Evolutionary conservation across 2,113 vertebrate species (phyloP), one percentile per base, ranked within the genome.

Genomic region (Oriolus oriolus): DNA sequence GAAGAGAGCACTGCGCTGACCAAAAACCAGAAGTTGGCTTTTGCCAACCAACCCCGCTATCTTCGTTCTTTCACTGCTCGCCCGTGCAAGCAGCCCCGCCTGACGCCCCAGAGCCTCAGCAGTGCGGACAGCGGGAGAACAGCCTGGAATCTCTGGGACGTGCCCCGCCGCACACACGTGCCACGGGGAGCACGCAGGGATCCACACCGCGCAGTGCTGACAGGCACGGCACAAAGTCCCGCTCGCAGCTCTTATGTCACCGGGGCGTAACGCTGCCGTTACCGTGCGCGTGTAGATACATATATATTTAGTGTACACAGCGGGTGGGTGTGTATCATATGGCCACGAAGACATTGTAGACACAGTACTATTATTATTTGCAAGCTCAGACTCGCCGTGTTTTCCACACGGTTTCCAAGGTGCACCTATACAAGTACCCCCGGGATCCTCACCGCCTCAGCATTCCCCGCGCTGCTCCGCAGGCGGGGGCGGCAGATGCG

Each of bases 211-310:
- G 57, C 57, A 7, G 21, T 1, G 83, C 84, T 10, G 45, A 26
- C n/a, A 37, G 66, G 12, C 61, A 4, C 0, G 4, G 28, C 31
- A 19, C 57, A 8, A 21, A 47, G 79, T 44, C 66, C 53, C 7
- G 52, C 35, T 3, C 5, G 14, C 37, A 57, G 45, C 30, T 16
- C 26, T 17, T 1, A 0, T 1, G 35, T 7, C n/a, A n/a, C 20
- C 3, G 27, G 18, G 44, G 5, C 12, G 30, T 5, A 13, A 24
- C 0, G 5, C 33, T 2, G 31, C 41, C 26, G 23, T 5, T 4
- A 11, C 6, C 22, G 0, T 1, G 6, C 1, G 8, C 2, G 3
- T 5, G 9, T 10, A 3, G 2, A 3, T 2, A 26, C 8, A 19
- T 1, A 47, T 10, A 26, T 17, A 44, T 15, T 35, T 0, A 47